A percentile compares a stretch with the other conserved stretches of the same genome.
phyloP scores from a whole-genome alignment of 1,140 invertebrate species.

The Meloidogyne hapla region DNA sequence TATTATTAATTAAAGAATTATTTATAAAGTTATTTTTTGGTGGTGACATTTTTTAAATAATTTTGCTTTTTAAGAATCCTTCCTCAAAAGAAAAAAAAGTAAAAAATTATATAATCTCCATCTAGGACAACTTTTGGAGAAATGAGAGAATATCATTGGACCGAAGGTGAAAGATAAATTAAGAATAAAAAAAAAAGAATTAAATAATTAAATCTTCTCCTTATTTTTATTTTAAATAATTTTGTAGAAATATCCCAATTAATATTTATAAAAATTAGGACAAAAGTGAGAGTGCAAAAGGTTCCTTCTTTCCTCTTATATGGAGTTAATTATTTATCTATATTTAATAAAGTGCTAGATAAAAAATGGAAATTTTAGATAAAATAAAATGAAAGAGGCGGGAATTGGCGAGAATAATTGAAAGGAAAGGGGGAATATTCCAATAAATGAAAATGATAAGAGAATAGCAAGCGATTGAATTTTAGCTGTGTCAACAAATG shows the following conservation, averaged over 20 bases:
- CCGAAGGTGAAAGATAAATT: no score
- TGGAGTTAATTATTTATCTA: no score
- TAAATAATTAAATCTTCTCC: no score
- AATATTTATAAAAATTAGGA: neutral
- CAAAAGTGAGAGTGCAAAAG: no score
- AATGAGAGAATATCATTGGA: no score
- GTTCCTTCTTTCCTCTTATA: no score
- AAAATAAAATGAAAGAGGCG: neutral
- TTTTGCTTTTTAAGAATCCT: neutral
- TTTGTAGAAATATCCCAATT: neutral
- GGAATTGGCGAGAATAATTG: neutral
- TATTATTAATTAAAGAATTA: neutral
- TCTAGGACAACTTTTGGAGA: no score
- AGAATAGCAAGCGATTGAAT: neutral
- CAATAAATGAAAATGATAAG: neutral
- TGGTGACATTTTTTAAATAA: neutral
- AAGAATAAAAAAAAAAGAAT: neutral
- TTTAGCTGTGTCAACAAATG: neutral
- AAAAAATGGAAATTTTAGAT: neutral
- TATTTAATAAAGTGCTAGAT: no score
- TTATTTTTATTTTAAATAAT: no score
- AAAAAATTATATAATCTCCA: neutral
- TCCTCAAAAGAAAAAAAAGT: neutral
- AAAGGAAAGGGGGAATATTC: neutral
- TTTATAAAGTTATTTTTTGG: neutral